Evolutionary conservation across 2,113 vertebrate species (phyloP), one percentile per base, ranked within the genome.

Genomic region (Amblyopsis rosae): DNA sequence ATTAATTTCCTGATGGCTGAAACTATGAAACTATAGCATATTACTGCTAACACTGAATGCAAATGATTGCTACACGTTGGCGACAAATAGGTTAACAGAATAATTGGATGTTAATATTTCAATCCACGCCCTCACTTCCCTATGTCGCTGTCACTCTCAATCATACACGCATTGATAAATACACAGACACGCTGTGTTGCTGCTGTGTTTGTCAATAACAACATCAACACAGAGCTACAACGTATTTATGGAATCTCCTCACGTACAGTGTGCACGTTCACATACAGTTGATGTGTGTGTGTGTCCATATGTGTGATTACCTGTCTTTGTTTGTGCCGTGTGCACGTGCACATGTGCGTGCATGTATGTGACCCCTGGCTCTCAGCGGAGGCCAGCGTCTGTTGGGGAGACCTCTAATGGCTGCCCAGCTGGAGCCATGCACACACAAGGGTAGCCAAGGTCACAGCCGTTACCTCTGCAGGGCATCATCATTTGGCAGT

Each of bases 351-450:
- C 48, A 16, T 73, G 67, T 70, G 50, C 55, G 45, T 58, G 61
- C 67, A 69, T 72, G 82, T 82, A 56, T 83, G 65, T 77, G 82
- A 88, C 85, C 90, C 86, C 75, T 87, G 82, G 65, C 87, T 87
- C 88, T 76, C 88, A 89, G 84, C 83, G 86, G 89, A 82, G 80
- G 80, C 86, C 83, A 79, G 88, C 77, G 87, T 89, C 89, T 91
- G 91, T 89, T 91, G 85, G 86, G 75, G 85, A 87, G 86, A 75
- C 87, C 86, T 90, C 84, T 90, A 90, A 91, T 92, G 89, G 90
- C 89, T 17, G 80, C 90, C 86, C 87, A 91, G 89, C 87, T 90
- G 87, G 91, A 92, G 84, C 82, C 79, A 82, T 79, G 78, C 87
- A 80, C 77, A 83, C 82, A 78, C 86, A 90, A 90, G 86, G 87